phyloP scores from a whole-genome alignment of 1,140 invertebrate species.

The Drosophila aff. region DNA sequence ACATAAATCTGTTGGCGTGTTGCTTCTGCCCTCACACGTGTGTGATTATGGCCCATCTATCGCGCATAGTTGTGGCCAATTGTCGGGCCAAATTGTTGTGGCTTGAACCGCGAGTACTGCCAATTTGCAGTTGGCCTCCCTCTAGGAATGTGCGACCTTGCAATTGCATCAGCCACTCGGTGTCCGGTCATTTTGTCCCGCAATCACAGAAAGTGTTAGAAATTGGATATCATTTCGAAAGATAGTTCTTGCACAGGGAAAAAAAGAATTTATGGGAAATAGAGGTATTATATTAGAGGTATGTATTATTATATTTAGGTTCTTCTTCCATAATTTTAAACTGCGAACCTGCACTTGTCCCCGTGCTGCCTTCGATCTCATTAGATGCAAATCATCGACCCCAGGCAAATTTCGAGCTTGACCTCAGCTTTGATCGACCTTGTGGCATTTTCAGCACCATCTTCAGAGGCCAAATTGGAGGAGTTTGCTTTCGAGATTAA shows the following conservation, averaged over 20 bases:
- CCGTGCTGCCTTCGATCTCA: not conserved
- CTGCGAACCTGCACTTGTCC: not conserved
- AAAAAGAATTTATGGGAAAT: not conserved
- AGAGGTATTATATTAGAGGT: too few species aligned
- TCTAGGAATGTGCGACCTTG: constrained; percentile 68
- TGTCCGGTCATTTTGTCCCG: constrained; percentile 12
- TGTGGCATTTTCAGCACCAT: constrained; percentile 45
- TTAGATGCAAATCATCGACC: constrained; percentile 35
- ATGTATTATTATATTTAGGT: too few species aligned
- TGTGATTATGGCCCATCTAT: constrained; percentile 35
- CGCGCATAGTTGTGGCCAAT: constrained; percentile 68
- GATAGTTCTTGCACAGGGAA: not conserved
- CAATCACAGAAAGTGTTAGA: constrained; percentile 34
- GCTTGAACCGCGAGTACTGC: constrained; percentile 47
- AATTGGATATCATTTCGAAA: constrained; percentile 1
- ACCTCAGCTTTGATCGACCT: constrained; percentile 31
- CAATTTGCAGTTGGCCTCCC: constrained; percentile 60
- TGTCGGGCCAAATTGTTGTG: constrained; percentile 64
- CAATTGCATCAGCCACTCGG: constrained; percentile 24
- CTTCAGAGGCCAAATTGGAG: constrained; percentile 43
- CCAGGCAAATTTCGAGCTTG: constrained; percentile 24
- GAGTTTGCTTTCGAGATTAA: constrained; percentile 61
- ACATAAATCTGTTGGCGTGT: constrained; percentile 62
- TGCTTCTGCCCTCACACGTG: constrained; percentile 47
- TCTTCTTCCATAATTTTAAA: not conserved